Evolutionary conservation across 2,797 vertebrate species (phyloP).

Genomic region (Forpus xanthops): DNA sequence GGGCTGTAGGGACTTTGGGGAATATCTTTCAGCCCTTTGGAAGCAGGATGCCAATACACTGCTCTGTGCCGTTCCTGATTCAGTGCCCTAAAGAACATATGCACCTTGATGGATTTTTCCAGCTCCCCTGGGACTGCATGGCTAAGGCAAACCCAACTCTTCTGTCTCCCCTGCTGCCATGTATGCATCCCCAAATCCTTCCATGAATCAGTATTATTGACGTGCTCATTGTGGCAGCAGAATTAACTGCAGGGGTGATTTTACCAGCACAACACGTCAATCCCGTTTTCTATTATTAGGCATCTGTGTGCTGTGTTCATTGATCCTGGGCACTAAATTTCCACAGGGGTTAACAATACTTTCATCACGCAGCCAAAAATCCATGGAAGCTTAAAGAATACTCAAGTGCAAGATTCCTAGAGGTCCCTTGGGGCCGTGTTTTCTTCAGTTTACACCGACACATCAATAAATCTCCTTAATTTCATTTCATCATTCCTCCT

Average conservation of each 20-base stretch:
- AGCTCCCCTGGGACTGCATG: neutral
- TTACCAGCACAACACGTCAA: conserved; percentile 63
- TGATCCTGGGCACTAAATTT: conserved; percentile 62
- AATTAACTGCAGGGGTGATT: conserved; percentile 69
- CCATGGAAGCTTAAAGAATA: conserved; percentile 66
- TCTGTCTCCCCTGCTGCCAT: neutral
- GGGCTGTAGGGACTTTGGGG: neutral
- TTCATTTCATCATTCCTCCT: conserved; percentile 22
- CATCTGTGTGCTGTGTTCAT: conserved; percentile 56
- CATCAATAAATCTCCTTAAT: conserved; percentile 53
- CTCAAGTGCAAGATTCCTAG: conserved; percentile 33
- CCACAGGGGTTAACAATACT: conserved; percentile 55
- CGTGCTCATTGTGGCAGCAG: conserved; percentile 47
- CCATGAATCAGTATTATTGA: conserved; percentile 58
- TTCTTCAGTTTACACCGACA: conserved; percentile 44
- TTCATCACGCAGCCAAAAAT: conserved; percentile 48
- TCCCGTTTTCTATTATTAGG: conserved; percentile 63
- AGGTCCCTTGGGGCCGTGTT: neutral
- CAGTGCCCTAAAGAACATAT: neutral
- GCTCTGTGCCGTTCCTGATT: neutral
- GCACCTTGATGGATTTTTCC: neutral
- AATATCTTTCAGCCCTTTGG: neutral
- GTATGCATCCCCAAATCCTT: neutral
- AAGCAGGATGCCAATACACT: neutral
- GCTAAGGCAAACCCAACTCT: neutral